Conservation (phyloP, 2,888 invertebrate genomes). For the Eremobia ochroleuca region DNA sequence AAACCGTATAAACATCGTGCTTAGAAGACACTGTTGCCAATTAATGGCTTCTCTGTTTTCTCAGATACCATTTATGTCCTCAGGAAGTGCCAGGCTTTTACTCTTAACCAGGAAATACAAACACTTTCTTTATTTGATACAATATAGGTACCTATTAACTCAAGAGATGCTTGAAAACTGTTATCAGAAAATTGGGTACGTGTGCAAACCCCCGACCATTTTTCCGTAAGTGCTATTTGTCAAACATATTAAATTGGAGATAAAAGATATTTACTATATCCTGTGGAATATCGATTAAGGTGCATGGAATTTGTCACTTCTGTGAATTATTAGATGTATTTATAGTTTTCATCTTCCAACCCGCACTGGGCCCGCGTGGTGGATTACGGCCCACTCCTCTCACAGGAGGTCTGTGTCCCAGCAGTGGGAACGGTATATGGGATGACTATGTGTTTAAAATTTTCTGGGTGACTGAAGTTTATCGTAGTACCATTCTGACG, state of each 20-base stretch:
- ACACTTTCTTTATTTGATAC: background rate
- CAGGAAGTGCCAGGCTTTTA: background rate
- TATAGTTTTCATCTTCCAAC: background rate
- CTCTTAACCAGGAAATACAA: background rate
- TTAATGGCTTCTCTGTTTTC: background rate
- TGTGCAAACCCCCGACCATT: conserved; percentile 2
- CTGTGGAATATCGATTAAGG: background rate
- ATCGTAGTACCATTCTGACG: no score
- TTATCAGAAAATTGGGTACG: conserved; percentile 1
- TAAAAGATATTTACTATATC: conserved; percentile 14
- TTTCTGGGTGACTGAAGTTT: no score
- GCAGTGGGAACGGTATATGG: no score
- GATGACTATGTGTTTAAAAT: no score
- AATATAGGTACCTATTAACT: background rate
- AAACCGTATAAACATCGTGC: background rate
- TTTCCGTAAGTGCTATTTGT: conserved; percentile 27
- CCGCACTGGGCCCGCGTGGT: no score
- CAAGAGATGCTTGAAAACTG: background rate
- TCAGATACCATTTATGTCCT: background rate
- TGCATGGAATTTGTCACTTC: background rate
- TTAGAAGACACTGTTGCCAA: background rate
- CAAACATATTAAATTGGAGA: conserved; percentile 36
- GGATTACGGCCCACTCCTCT: no score
- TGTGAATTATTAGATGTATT: background rate
- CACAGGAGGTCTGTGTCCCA: no score